A percentile compares a stretch with the other conserved stretches of the same genome.
Evolutionary conservation across 1,140 invertebrate genomes (phyloP).

Genomic region (Calliopsis andreniformis): DNA sequence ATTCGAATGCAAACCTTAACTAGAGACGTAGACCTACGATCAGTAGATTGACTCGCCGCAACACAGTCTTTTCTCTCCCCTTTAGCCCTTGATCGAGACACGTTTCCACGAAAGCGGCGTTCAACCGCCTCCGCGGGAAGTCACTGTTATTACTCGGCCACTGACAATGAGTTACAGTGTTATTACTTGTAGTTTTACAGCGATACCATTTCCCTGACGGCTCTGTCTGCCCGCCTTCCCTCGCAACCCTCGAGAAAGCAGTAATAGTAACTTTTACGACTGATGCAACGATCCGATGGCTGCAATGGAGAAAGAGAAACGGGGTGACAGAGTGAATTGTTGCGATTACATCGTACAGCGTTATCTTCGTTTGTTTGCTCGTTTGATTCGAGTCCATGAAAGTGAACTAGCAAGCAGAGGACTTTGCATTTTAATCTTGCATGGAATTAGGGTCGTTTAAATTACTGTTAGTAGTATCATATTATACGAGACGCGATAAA

Average conservation of each 20-base stretch:
- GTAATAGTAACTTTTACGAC: slow-evolving; percentile 40
- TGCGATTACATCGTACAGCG: slow-evolving; percentile 10
- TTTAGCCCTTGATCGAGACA: slow-evolving; percentile 31
- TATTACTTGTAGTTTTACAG: slow-evolving; percentile 63
- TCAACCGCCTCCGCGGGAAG: slow-evolving; percentile 51
- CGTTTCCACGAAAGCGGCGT: slow-evolving; percentile 53
- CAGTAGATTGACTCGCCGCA: slow-evolving; percentile 10
- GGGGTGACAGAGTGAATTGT: slow-evolving; percentile 54
- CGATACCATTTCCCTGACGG: slow-evolving; percentile 51
- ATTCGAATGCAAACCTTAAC: no score
- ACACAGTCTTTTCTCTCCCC: slow-evolving; percentile 7
- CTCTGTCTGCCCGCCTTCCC: slow-evolving; percentile 15
- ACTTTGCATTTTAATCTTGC: no score
- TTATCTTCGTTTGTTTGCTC: not conserved
- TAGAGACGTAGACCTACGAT: not conserved
- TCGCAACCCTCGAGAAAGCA: not conserved
- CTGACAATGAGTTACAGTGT: slow-evolving; percentile 66
- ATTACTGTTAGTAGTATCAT: no score
- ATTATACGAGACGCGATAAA: no score
- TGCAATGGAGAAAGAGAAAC: slow-evolving; percentile 14
- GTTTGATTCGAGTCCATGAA: no score
- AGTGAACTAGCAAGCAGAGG: no score
- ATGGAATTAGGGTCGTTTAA: no score
- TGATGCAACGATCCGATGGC: slow-evolving; percentile 38
- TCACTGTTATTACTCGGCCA: slow-evolving; percentile 49